Evolutionary conservation across 2,113 vertebrate genomes (phyloP), one percentile per base, ranked within the genome.

Genomic region (Tachysurus vachellii): DNA sequence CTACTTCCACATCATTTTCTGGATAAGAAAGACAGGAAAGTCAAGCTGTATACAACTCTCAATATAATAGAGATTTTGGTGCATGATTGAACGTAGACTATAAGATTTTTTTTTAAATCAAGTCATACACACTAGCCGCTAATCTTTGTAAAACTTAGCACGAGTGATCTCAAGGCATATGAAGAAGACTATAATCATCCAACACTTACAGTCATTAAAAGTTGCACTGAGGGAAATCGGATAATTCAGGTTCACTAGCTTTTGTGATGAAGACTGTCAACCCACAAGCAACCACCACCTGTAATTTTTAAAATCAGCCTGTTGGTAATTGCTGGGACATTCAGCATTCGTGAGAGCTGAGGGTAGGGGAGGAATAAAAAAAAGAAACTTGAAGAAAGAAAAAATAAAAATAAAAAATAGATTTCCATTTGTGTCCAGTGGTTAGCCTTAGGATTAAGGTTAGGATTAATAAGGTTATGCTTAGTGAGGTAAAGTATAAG

Each of bases 61-160:
- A 79, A 31, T 56, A 79, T 31, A 54, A 79, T 79, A 21, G 50
- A 79, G 13, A 26, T 56, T 79, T 79, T 79, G 28, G 75, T 26
- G 71, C 21, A 50, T 26, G 42, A 75, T 11, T 23, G 71, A 75
- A 75, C 23, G 11, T 23, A 26, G 42, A 5, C 19, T 26, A 50
- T 47, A 26, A 26, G 21, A 73, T 3, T 42, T 36, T 42, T 36
- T 31, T 19, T 50, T 70, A 19, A 71, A 36, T 23, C 21, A 61
- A n/a, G 14, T 14, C 12, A 28, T 28, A 13, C 12, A 79, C 75
- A 54, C 50, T 54, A 79, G 12, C 26, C 13, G 50, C 75, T 54
- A 77, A 54, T 77, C 50, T 79, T 79, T 31, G 14, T 53, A 76
- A 53, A 75, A 44, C 19, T 76, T 76, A 50, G 47, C 47, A 9